A percentile compares a stretch with the other conserved stretches of the same genome.
Conservation (phyloP, 2,113 vertebrate species). For the Chlorodrepanis virens region DNA sequence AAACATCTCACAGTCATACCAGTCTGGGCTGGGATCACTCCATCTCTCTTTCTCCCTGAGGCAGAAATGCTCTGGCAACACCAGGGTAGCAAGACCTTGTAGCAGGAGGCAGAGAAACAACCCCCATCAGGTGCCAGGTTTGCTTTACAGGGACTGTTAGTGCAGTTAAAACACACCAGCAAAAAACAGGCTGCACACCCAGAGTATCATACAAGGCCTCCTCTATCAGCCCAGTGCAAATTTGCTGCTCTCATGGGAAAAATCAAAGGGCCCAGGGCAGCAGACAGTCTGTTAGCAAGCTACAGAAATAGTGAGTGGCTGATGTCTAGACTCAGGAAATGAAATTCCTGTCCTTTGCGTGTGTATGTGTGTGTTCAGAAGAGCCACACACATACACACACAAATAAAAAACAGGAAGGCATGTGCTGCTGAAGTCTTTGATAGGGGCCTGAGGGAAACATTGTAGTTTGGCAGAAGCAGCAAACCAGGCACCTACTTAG, state of each 20-base stretch:
- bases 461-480: background rate
- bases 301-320: slow-evolving; percentile 40
- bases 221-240: background rate
- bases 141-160: background rate
- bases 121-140: background rate
- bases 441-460: background rate
- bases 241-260: slow-evolving; percentile 21
- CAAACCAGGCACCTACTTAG: background rate
- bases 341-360: slow-evolving; percentile 35
- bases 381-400: background rate
- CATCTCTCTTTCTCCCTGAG: background rate
- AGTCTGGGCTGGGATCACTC: background rate
- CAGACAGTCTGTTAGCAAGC: slow-evolving; percentile 10
- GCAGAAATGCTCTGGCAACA: background rate
- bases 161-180: background rate
- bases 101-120: background rate
- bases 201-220: background rate
- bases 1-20: background rate
- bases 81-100: background rate
- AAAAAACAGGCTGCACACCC: background rate
- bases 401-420: slow-evolving; percentile 60
- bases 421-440: background rate
- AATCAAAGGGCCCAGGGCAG: background rate
- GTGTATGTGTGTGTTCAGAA: background rate
- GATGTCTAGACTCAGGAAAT: slow-evolving; percentile 43